Percentiles rank a stretch among this genome's conserved stretches.
These are phyloP conservation scores for Teleiodes luculella DNA, from an alignment of 2,888 invertebrate species.

Conservation along the genomic window DNA sequence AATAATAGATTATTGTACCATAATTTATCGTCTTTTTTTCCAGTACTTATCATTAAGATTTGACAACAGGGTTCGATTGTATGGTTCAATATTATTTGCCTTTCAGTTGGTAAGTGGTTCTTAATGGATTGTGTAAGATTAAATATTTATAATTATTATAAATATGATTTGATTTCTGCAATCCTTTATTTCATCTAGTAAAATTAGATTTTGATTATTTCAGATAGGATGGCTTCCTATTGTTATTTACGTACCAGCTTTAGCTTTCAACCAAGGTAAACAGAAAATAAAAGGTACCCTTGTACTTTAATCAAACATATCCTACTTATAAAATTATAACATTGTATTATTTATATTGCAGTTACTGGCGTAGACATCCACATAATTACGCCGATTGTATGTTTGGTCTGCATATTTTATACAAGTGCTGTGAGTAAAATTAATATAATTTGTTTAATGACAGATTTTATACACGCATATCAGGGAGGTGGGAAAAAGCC, in stretches of 20 bases:
- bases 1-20: too few relatives aligned
- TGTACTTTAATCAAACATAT: neutral
- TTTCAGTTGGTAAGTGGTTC: constrained; percentile 82
- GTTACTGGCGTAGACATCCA: constrained; percentile 92
- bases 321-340: too few relatives aligned
- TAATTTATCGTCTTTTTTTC: constrained; percentile 36
- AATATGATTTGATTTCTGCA: neutral
- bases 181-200: neutral
- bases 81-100: constrained; percentile 84
- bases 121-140: too few relatives aligned
- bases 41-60: constrained; percentile 86
- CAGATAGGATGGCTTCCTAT: constrained; percentile 88
- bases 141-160: too few relatives aligned
- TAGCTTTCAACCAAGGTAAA: constrained; percentile 89
- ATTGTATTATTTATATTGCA: constrained; percentile 51
- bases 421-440: constrained; percentile 87
- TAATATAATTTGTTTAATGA: too few relatives aligned
- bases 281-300: neutral
- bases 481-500: too few relatives aligned
- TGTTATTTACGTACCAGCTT: constrained; percentile 87
- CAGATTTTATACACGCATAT: too few relatives aligned
- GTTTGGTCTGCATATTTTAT: constrained; percentile 91
- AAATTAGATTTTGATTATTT: constrained; percentile 30
- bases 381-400: constrained; percentile 88
- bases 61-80: constrained; percentile 82